A percentile compares a stretch with the other conserved stretches of the same genome.
Evolutionary conservation across 2,888 invertebrate genomes (phyloP).

Genomic region (Myopa tessellatipennis): DNA sequence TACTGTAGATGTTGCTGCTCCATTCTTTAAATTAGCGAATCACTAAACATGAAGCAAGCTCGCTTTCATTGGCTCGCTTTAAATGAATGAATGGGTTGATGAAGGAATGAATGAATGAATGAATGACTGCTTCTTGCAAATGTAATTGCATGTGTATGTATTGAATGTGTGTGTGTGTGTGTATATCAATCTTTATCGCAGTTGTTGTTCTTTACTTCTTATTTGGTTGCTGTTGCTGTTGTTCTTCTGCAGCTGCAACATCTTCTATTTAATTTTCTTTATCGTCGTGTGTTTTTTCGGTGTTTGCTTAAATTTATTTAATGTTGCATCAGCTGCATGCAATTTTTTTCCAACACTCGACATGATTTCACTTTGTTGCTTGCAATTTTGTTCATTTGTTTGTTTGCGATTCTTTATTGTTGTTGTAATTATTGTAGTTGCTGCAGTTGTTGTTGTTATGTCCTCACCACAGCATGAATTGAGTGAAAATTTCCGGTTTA

Average conservation of each 20-base stretch:
- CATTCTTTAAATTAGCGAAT: not conserved
- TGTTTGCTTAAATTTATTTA: slow-evolving; percentile 8
- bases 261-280: not conserved
- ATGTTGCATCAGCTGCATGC: not conserved
- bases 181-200: not conserved
- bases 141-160: no score
- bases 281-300: not conserved
- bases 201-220: not conserved
- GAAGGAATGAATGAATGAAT: no score
- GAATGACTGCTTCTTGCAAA: not conserved
- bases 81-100: no score
- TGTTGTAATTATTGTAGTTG: slow-evolving; percentile 2
- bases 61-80: no score
- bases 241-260: not conserved
- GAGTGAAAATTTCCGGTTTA: slow-evolving; percentile 29
- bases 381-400: slow-evolving; percentile 8
- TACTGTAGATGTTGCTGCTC: not conserved
- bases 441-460: not conserved
- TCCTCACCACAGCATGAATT: not conserved
- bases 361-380: not conserved
- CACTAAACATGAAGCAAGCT: not conserved
- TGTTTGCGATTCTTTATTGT: not conserved
- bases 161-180: not conserved
- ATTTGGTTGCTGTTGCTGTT: slow-evolving; percentile 4
- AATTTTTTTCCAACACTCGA: not conserved